These are phyloP conservation scores for Yasuhikotakia modesta DNA, from an alignment of 2,797 vertebrate species.

Conservation along the genomic window DNA sequence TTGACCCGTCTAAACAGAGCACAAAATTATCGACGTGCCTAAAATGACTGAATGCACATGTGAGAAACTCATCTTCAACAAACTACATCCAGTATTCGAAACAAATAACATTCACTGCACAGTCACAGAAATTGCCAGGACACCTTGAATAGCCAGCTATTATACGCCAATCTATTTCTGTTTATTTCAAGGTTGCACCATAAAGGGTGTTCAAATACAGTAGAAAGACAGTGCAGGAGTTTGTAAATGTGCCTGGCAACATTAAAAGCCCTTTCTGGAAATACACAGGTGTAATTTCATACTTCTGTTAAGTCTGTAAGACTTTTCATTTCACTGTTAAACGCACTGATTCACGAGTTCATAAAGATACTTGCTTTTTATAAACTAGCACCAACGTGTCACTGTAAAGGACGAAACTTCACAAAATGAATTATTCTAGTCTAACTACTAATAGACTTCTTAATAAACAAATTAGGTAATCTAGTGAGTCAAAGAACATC, in stretches of 20 bases:
- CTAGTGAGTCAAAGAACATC: constrained; percentile 47
- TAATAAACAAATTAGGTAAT: constrained; percentile 43
- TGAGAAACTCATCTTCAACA: background rate
- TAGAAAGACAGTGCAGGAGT: background rate
- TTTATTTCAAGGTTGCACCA: constrained; percentile 6
- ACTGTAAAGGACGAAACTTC: background rate
- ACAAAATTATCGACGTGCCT: background rate
- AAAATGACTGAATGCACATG: background rate
- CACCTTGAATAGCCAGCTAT: background rate
- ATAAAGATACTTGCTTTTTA: background rate
- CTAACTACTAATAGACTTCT: constrained; percentile 12
- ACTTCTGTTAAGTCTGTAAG: constrained; percentile 17
- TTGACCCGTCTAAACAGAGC: background rate
- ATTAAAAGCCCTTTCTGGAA: constrained; percentile 51
- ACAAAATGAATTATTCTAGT: background rate
- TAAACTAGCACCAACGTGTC: background rate
- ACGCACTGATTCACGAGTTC: constrained; percentile 57
- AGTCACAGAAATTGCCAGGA: background rate
- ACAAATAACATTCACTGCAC: background rate
- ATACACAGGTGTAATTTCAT: constrained; percentile 51
- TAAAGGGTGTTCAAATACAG: background rate
- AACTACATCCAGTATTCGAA: constrained; percentile 11
- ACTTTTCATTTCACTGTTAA: constrained; percentile 68
- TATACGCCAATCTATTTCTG: background rate
- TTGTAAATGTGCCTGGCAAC: background rate